Evolutionary conservation across 2,113 vertebrate genomes (phyloP).

Genomic region (Paradisaea rubra): DNA sequence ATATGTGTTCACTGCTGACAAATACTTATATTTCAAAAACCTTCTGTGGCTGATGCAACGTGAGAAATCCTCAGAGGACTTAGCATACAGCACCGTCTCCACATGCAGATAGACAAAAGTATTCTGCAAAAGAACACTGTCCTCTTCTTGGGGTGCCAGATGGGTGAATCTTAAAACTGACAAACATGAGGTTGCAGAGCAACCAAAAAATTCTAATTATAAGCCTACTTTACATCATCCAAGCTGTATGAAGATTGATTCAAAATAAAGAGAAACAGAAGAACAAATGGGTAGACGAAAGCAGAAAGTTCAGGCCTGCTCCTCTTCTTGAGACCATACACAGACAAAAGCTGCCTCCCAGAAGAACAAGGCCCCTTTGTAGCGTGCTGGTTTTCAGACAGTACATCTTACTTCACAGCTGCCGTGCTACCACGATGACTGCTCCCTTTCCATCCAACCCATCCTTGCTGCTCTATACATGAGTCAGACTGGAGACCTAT

Average conservation of each 20-base stretch:
- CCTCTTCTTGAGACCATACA: not conserved
- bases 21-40: conserved; percentile 18
- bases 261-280: not conserved
- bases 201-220: not conserved
- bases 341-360: not conserved
- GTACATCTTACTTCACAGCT: not conserved
- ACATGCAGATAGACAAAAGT: not conserved
- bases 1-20: not conserved
- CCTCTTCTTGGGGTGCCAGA: not conserved
- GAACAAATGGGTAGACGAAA: not conserved
- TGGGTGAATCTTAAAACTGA: not conserved
- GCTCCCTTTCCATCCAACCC: not conserved
- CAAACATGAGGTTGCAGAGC: not conserved
- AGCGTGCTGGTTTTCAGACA: not conserved
- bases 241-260: not conserved
- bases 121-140: not conserved
- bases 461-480: not conserved
- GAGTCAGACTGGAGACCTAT: not conserved
- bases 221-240: not conserved
- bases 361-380: not conserved
- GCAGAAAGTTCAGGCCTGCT: not conserved
- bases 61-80: not conserved
- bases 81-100: not conserved
- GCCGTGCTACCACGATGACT: fast-evolving
- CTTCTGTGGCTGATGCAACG: not conserved